Conservation (phyloP, 1,140 invertebrate genomes). For the Drosophila tropicalis region DNA sequence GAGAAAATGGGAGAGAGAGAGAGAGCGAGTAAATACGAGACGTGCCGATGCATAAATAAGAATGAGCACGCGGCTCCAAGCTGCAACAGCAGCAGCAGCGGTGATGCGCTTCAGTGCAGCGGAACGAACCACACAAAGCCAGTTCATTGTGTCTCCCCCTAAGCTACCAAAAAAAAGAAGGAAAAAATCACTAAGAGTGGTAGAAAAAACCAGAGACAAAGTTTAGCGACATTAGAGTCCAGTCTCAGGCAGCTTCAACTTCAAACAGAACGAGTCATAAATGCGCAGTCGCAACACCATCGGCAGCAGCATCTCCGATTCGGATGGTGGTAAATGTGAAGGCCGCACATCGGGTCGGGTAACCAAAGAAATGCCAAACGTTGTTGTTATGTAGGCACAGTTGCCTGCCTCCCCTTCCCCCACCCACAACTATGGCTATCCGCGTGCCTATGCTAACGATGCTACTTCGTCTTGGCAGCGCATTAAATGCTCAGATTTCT, state of each 20-base stretch:
- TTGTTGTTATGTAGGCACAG: conserved; percentile 15
- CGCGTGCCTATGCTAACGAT: conserved; percentile 58
- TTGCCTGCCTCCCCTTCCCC: conserved; percentile 17
- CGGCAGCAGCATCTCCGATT: conserved; percentile 37
- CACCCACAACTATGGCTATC: conserved; percentile 27
- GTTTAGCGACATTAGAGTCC: conserved; percentile 40
- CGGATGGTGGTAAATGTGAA: conserved; percentile 50
- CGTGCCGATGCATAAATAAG: conserved; percentile 71
- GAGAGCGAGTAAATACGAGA: neutral
- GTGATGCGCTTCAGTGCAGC: conserved; percentile 77
- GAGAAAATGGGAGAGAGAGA: neutral
- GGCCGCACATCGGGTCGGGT: conserved; percentile 22
- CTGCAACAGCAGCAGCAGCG: conserved; percentile 40
- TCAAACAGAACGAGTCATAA: conserved; percentile 57
- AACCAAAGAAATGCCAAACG: conserved; percentile 56
- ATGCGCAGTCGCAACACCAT: conserved; percentile 72
- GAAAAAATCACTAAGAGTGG: neutral
- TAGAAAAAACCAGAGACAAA: conserved; percentile 2
- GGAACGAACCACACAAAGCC: conserved; percentile 53
- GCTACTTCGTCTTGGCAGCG: conserved; percentile 59
- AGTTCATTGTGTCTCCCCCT: conserved; percentile 33
- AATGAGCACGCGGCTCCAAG: conserved; percentile 63
- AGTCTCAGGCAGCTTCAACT: conserved; percentile 21
- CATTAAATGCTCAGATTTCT: conserved; percentile 78
- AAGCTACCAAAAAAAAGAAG: neutral